Evolutionary conservation across 2,888 invertebrate species (phyloP).

Genomic region (Mesorhabditis belari): DNA sequence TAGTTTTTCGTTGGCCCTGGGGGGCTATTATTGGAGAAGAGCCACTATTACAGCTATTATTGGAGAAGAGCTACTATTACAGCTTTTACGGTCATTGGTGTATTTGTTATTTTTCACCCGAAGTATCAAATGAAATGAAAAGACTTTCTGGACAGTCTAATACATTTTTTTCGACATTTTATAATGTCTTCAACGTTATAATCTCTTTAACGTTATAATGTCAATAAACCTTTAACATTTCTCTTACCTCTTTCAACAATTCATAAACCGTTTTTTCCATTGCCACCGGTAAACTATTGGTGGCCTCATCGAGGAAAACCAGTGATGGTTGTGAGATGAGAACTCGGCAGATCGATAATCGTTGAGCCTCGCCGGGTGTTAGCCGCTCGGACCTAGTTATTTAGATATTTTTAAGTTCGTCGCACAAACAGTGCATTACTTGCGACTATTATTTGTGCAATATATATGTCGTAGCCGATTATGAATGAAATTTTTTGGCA

Average conservation of each 20-base stretch:
- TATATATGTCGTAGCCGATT: no score
- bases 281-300: conserved; percentile 65
- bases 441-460: no score
- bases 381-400: conserved; percentile 70
- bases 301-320: conserved; percentile 84
- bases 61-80: neutral
- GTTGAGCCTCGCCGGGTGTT: conserved; percentile 91
- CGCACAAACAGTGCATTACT: no score
- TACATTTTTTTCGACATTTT: neutral
- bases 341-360: conserved; percentile 85
- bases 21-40: no score
- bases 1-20: no score
- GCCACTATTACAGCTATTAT: no score
- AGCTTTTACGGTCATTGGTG: no score
- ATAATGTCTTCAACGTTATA: neutral
- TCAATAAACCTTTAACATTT: neutral
- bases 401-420: no score
- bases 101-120: neutral
- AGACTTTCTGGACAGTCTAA: neutral
- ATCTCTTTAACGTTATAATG: neutral
- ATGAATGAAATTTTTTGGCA: neutral
- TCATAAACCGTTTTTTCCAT: conserved; percentile 23
- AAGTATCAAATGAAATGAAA: neutral
- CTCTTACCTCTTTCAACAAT: conserved; percentile 15
- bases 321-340: conserved; percentile 72